Base-by-base conservation (phyloP, 2,888 invertebrate species). In the Timema podura region DNA sequence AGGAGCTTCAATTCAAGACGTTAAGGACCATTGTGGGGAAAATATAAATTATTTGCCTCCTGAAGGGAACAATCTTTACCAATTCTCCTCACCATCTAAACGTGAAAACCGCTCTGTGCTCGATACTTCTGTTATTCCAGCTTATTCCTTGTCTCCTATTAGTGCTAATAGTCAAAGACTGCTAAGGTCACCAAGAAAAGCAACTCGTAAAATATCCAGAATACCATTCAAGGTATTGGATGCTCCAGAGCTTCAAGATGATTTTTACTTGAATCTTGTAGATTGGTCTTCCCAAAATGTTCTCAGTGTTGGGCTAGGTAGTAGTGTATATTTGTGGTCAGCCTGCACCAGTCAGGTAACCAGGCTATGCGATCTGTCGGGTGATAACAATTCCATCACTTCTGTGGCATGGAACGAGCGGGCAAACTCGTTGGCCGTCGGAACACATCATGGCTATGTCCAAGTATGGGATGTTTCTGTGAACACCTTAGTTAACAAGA, bases 281-380 rank as follows among this genome's bases (percentile, higher is more conserved):
- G 99, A 99, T 82, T 99, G 99, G 99, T 97, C 97, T 6, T 95
- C 96, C 68, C 96, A 96, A 83, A 99, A 99, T 82, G 96, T 98
- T 51, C 88, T 99, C 72, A 96, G 96, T 80, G 99, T 99, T 5
- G 99, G 98, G 0, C 85, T 99, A 44, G 97, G 97, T 48, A 95
- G 95, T 78, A 98, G 98, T 81, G 98, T 99, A 0, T 99, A 99
- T 81, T 84, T 99, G 72, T 99, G 99, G 99, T 97, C 96, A 77
- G 98, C 99, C 11, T 96, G 95, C 80, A 98, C 98, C 73, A 97
- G 97, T 81, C 97, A 98, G 87, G 96, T 97, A 74, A 96, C 96
- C 45, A 87, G 97, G 78, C 83, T 99, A 54, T 99, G 98, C 83
- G 98, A 99, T 83, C 85, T 99, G 72, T 92, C 94, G 7, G 88